A percentile compares a stretch with the other conserved stretches of the same genome.
These are phyloP conservation scores for Drosophila kuntzei DNA, from an alignment of 2,888 invertebrate genomes.

Conservation along the genomic window DNA sequence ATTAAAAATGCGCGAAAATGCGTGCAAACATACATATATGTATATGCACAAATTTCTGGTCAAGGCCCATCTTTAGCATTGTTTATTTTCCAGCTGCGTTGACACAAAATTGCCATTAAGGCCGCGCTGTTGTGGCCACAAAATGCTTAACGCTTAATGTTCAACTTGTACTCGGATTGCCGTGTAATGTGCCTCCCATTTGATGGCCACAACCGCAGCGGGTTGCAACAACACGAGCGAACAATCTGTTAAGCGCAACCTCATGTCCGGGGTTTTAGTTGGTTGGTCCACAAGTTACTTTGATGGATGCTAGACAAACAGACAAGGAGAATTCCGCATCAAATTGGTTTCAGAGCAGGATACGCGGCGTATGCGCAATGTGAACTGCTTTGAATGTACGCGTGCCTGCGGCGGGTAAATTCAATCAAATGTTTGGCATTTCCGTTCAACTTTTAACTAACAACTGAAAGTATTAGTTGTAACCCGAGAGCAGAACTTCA, in stretches of 20 bases:
- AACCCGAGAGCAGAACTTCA: conserved; percentile 2
- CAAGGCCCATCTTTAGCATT: conserved; percentile 24
- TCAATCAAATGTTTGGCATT: conserved; percentile 44
- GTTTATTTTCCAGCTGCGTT: conserved; percentile 58
- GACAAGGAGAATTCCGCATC: neutral
- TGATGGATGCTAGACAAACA: conserved; percentile 12
- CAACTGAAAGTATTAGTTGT: conserved; percentile 34
- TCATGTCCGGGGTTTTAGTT: conserved; percentile 23
- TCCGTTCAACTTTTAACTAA: conserved; percentile 22
- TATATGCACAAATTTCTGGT: neutral
- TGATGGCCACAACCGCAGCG: conserved; percentile 42
- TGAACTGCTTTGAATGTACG: neutral
- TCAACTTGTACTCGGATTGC: conserved; percentile 14
- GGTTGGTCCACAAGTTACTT: conserved; percentile 11
- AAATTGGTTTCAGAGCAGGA: conserved; percentile 30
- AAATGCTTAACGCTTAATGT: conserved; percentile 37
- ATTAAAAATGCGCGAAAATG: conserved; percentile 37
- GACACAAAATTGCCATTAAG: conserved; percentile 69
- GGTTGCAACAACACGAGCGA: conserved; percentile 31
- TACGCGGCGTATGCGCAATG: conserved; percentile 27
- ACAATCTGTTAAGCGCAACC: conserved; percentile 41
- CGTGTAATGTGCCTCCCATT: conserved; percentile 17
- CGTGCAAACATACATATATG: neutral
- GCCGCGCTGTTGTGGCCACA: conserved; percentile 49
- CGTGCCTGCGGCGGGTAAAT: conserved; percentile 31